Conservation (phyloP, 2,797 vertebrate species). For the Sylvia borin region DNA sequence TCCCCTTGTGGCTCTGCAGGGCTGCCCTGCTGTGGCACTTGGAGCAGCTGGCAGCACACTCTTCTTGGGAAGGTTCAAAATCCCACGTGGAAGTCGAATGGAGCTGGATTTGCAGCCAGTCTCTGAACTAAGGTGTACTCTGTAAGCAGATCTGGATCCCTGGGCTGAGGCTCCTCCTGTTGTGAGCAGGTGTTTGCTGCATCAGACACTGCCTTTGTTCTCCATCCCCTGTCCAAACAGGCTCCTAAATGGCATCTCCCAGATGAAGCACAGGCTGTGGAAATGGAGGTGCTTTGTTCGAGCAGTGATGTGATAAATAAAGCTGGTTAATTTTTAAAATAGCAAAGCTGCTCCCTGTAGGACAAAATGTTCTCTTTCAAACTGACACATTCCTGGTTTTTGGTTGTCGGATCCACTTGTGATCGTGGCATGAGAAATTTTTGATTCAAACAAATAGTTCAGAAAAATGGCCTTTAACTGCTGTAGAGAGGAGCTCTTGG, state of each 20-base stretch:
- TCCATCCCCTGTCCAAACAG: neutral
- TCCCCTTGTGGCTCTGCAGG: neutral
- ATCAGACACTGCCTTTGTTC: neutral
- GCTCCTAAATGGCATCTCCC: neutral
- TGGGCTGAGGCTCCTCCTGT: neutral
- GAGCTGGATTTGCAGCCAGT: neutral
- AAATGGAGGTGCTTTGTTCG: neutral
- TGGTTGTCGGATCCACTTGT: fast-evolving
- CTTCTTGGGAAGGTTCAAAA: neutral
- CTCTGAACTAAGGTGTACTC: neutral
- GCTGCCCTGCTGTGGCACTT: neutral
- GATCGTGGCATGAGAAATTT: neutral
- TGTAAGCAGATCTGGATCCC: neutral
- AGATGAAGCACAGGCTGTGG: neutral
- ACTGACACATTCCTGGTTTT: neutral
- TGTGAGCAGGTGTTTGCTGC: neutral
- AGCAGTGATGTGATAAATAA: neutral
- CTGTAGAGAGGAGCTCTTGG: neutral
- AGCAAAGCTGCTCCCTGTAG: neutral
- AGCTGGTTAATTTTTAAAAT: neutral
- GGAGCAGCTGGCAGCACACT: neutral
- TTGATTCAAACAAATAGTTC: neutral
- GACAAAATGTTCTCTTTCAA: neutral
- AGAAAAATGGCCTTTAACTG: neutral
- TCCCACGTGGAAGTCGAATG: fast-evolving